phyloP scores from a whole-genome alignment of 2,113 vertebrate genomes.

The Lasiurus cinereus region DNA sequence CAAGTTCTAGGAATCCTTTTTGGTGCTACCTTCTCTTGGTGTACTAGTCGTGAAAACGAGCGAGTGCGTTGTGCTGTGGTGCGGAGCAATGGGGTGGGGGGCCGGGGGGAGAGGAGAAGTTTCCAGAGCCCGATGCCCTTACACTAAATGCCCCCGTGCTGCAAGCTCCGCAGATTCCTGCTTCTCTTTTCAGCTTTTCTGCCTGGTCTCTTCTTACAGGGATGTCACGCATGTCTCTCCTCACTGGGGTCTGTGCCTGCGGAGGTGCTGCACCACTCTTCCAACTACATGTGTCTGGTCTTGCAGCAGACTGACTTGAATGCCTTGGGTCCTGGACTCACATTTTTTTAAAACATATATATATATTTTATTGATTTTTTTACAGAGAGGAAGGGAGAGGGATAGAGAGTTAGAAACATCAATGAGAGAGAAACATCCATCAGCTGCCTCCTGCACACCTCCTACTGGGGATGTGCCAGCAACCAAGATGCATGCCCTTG shows the following conservation, averaged over 20 bases:
- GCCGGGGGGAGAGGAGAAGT: too few relatives aligned
- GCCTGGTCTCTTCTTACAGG: not conserved
- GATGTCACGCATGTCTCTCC: not conserved
- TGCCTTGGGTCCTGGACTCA: not conserved
- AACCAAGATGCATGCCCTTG: too few relatives aligned
- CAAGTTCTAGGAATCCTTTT: slow-evolving; percentile 12
- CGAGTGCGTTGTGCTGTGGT: not conserved
- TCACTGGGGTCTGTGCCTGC: not conserved
- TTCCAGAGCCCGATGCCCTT: not conserved
- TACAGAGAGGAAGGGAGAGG: too few relatives aligned
- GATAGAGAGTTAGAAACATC: too few relatives aligned
- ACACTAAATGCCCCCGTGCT: not conserved
- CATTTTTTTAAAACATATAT: too few relatives aligned
- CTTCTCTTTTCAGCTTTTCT: slow-evolving; percentile 15
- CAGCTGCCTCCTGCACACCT: too few relatives aligned
- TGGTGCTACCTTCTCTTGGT: not conserved
- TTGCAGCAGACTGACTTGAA: not conserved
- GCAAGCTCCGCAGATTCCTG: not conserved
- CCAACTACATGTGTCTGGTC: slow-evolving; percentile 29
- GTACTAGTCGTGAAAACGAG: not conserved
- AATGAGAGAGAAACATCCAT: too few relatives aligned
- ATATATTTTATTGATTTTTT: too few relatives aligned
- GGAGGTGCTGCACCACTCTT: not conserved
- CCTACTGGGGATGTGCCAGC: too few relatives aligned
- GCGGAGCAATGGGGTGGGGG: not conserved